Conservation (phyloP, 2,113 vertebrate genomes). For the Ia io region DNA sequence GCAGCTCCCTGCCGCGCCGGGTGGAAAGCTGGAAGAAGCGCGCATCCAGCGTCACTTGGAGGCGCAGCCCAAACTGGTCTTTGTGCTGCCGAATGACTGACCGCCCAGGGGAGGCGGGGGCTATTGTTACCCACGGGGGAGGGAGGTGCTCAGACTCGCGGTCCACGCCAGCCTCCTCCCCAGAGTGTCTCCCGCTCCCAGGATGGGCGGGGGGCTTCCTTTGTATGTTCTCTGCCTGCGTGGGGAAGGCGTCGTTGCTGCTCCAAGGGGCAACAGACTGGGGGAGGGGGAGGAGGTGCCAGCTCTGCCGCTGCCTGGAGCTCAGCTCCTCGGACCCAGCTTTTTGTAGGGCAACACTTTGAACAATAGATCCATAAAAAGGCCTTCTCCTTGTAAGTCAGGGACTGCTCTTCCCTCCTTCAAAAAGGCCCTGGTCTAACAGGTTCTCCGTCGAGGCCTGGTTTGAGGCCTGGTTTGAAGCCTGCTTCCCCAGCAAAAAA, state of each 20-base stretch:
- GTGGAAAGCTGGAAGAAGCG: background rate
- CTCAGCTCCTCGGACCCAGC: background rate
- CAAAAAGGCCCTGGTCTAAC: background rate
- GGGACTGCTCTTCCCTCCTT: too few species aligned
- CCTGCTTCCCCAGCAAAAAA: background rate
- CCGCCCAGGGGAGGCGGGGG: background rate
- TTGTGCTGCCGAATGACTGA: slow-evolving; percentile 42
- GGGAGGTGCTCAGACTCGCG: background rate
- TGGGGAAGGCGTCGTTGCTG: background rate
- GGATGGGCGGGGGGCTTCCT: background rate
- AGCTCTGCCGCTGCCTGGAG: background rate
- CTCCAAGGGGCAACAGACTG: background rate
- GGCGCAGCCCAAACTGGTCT: background rate
- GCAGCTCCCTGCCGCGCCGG: background rate
- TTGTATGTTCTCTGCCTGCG: slow-evolving; percentile 43
- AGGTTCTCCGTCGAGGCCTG: background rate
- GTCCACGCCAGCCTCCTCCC: background rate
- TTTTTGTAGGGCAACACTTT: background rate
- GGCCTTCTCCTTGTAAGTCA: background rate
- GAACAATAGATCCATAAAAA: slow-evolving; percentile 42
- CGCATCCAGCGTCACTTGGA: background rate
- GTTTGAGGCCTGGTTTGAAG: background rate
- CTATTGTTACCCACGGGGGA: slow-evolving; percentile 66
- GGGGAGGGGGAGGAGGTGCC: background rate
- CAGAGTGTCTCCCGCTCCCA: background rate